These are phyloP conservation scores for Echeneis naucrates DNA, from an alignment of 2,797 vertebrate genomes.

Conservation along the genomic window DNA sequence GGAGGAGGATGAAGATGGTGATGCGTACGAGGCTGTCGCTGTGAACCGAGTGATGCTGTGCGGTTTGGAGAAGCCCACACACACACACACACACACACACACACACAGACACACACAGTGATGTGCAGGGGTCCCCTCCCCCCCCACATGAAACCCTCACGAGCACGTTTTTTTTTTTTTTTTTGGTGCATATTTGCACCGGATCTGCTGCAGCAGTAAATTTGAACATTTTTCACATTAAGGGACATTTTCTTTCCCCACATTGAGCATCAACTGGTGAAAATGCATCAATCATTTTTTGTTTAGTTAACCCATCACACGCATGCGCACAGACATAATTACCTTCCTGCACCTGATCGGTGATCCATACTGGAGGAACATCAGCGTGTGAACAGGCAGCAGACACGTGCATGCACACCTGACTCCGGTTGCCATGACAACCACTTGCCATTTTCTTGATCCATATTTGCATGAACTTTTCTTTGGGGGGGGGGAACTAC, in stretches of 20 bases:
- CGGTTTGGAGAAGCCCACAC: constrained; percentile 74
- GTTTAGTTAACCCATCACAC: too few species aligned
- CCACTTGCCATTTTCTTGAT: constrained; percentile 48
- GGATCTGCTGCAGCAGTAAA: constrained; percentile 8
- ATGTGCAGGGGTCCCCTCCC: constrained; percentile 73
- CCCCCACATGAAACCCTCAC: constrained; percentile 57
- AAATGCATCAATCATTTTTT: too few species aligned
- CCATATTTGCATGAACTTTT: constrained; percentile 25
- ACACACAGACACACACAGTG: constrained; percentile 55
- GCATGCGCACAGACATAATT: constrained; percentile 18
- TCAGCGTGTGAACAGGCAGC: constrained; percentile 21
- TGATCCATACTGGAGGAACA: too few species aligned
- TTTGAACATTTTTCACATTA: too few species aligned
- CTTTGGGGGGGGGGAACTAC: too few species aligned
- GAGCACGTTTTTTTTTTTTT: constrained; percentile 44
- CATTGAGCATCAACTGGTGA: too few species aligned
- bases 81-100: too few species aligned
- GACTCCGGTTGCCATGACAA: constrained; percentile 80
- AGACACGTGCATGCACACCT: constrained; percentile 64
- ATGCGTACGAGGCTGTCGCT: constrained; percentile 69
- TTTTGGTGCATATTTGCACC: constrained; percentile 51
- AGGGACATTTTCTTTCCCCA: too few species aligned
- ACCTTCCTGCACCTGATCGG: background rate
- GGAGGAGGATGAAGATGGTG: constrained; percentile 60
- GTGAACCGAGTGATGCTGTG: constrained; percentile 66